Evolutionary conservation across 2,113 vertebrate genomes (phyloP), one percentile per base, ranked within the genome.

Genomic region (Microtus oregoni): DNA sequence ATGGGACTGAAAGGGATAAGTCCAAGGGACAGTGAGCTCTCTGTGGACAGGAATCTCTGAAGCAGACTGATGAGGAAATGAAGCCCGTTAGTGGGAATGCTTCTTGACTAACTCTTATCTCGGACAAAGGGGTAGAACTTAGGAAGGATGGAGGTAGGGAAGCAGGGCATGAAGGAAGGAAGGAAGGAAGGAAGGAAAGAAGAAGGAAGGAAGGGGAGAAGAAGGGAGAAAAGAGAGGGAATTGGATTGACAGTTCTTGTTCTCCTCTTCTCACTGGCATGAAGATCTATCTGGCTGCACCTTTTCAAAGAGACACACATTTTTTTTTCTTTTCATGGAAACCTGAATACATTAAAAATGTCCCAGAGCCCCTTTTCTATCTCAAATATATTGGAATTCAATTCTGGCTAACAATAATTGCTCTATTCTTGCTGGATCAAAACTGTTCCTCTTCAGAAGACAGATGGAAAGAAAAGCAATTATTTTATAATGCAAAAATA

Each of bases 251-350:
- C 41, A 79, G 55, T 26, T n/a, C 63, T 41, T 77, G 87, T 65
- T 88, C 79, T n/a, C n/a, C n/a, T 86, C 24, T 77, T 58, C 78
- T 92, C 61, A 96, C 28, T 68, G 67, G 82, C 77, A 78, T 91
- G 41, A 90, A 86, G 89, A 91, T 68, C 90, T 90, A 44, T 86
- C 93, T 90, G 94, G 68, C 41, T 77, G 55, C 26, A 58, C 67
- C 88, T 96, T 97, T 95, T 96, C 77, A 95, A 86, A 41, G 85
- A 92, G 90, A 97, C 72, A 96, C 67, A 93, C 77, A 92, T 82
- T 76, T 97, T 92, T n/a, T 68, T 90, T 76, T 96, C 94, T 97
- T 68, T 7, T 86, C 82, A 65, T 52, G 72, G 76, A 81, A 97
- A 97, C 55, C 0, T 94, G 77, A 95, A 97, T 73, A 94, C 55